Evolutionary conservation across 2,113 vertebrate species (phyloP).

Genomic region (Bufo gargarizans): DNA sequence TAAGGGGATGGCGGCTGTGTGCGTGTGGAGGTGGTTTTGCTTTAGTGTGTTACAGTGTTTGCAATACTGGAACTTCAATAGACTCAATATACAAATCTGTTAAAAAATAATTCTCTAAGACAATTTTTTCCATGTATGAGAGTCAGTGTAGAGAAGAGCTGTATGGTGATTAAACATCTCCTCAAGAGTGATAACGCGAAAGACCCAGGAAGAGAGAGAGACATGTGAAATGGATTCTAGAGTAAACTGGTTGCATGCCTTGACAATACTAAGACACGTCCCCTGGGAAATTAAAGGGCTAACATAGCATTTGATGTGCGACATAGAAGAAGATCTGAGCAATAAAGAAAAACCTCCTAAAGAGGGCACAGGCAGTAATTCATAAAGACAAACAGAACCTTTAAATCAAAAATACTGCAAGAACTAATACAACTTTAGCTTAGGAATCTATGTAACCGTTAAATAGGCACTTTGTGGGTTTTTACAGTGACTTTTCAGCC

Average conservation of each 20-base stretch:
- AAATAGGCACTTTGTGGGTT: neutral
- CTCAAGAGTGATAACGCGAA: neutral
- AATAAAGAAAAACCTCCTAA: neutral
- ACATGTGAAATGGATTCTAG: slow-evolving; percentile 52
- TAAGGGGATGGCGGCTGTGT: too few relatives aligned
- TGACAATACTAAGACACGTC: slow-evolving; percentile 35
- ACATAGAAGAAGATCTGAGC: slow-evolving; percentile 8
- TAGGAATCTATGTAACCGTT: neutral
- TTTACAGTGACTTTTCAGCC: neutral
- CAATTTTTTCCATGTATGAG: too few relatives aligned
- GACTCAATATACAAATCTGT: too few relatives aligned
- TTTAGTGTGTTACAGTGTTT: too few relatives aligned
- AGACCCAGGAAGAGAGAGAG: neutral
- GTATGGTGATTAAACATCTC: slow-evolving; percentile 31
- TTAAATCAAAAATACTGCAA: neutral
- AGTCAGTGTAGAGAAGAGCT: neutral
- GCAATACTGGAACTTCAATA: too few relatives aligned
- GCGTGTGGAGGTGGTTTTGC: too few relatives aligned
- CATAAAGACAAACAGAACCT: slow-evolving; percentile 1
- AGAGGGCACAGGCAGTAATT: neutral
- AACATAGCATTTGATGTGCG: neutral
- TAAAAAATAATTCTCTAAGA: too few relatives aligned
- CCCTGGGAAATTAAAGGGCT: slow-evolving; percentile 56
- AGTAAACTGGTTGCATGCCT: neutral
- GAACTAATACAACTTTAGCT: neutral